These are phyloP conservation scores for Spinibarbus caldwelli DNA, from an alignment of 2,797 vertebrate genomes.

Conservation along the genomic window DNA sequence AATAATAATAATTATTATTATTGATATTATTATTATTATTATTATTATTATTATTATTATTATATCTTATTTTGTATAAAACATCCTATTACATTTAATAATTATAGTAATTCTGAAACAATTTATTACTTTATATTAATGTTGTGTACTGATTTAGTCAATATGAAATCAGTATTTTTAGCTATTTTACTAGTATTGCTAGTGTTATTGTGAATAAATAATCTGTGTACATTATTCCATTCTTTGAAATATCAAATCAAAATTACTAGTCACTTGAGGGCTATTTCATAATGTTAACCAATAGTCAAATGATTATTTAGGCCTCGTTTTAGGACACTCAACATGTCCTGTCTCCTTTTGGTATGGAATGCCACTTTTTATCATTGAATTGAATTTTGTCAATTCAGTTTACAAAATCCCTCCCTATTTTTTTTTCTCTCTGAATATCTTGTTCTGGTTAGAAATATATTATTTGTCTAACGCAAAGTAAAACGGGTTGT, in stretches of 20 bases:
- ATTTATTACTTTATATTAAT: too few relatives aligned
- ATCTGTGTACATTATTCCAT: not conserved
- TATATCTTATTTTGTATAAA: too few relatives aligned
- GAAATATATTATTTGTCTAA: not conserved
- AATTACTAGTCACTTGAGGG: not conserved
- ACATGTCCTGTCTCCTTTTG: not conserved
- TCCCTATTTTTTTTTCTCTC: not conserved
- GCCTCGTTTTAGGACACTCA: not conserved
- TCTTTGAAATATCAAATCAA: not conserved
- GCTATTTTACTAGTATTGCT: not conserved
- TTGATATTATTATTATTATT: too few relatives aligned
- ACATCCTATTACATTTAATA: not conserved
- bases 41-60: not conserved
- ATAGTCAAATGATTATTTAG: not conserved
- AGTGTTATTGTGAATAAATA: not conserved
- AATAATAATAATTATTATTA: too few relatives aligned
- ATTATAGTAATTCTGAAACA: too few relatives aligned
- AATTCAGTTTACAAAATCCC: not conserved
- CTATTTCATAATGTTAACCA: not conserved
- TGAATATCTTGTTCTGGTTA: not conserved
- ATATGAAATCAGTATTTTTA: not conserved
- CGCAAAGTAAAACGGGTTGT: not conserved
- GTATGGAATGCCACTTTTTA: not conserved
- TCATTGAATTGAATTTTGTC: not conserved
- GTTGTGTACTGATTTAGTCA: too few relatives aligned